Evolutionary conservation across 2,888 invertebrate species (phyloP), one percentile per base, ranked within the genome.

Genomic region (Hirudinaria manillensis): DNA sequence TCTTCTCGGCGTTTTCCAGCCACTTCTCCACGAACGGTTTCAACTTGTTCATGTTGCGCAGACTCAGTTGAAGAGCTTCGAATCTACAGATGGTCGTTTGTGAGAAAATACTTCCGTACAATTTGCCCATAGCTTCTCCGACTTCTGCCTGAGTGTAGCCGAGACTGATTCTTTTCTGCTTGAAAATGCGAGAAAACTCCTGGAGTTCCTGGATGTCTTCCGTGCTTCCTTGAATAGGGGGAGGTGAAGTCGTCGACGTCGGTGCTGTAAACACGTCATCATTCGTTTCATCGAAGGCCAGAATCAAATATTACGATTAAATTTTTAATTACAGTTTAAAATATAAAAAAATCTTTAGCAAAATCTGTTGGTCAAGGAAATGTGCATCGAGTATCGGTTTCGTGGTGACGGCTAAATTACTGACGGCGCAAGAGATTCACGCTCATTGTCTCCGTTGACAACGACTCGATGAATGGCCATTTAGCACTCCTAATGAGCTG

Each of bases 21-120:
- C 98, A 99, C 87, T 98, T 98, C 87, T 95, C 95, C 79, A 99
- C 89, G 82, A 99, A 88, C 72, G 99, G 99, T 88, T 98, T 98
- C 87, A 99, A 88, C 87, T 99, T 99, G 89, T 98, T 99, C 99
- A 99, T 99, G 86, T 99, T 99, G 87, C 98, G 98, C 89, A 98
- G 98, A 88, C 94, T 95, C 83, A 98, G 89, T 87, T 99, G 98
- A 83, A 99, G 88, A 84, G 98, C 98, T 88, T 99, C 98, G 88
- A 99, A 99, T 86, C 96, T 90, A 88, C 98, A 99, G 87, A 99
- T 99, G 82, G 99, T 99, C 81, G 98, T 99, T 89, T 99, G 99
- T 79, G 96, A 96, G 89, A 99, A 99, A 78, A 99, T 98, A 86
- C 98, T 99, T 80, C 99, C 99, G 88, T 98, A 99, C 61, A 99